Conservation (phyloP, 2,888 invertebrate species). For the Lithosia quadra region DNA sequence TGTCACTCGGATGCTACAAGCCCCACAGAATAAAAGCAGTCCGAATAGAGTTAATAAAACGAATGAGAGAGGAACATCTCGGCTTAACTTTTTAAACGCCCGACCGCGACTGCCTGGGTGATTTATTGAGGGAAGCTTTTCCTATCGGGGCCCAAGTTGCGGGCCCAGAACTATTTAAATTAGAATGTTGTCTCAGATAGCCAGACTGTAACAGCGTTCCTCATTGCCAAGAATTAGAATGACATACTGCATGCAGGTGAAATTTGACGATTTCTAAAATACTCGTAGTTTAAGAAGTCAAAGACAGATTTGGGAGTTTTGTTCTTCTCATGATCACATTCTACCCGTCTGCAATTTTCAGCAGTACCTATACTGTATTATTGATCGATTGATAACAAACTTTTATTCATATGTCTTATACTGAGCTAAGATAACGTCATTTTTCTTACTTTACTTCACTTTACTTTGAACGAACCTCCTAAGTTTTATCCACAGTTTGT, state of each 20-base stretch:
- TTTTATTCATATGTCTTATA: background rate
- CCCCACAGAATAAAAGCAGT: constrained; percentile 22
- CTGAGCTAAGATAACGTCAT: background rate
- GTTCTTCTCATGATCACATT: too few species aligned
- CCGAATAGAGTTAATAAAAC: constrained; percentile 55
- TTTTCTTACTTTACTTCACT: background rate
- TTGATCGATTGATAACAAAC: too few species aligned
- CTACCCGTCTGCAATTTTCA: too few species aligned
- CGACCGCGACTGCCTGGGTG: constrained; percentile 53
- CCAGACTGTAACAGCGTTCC: constrained; percentile 8
- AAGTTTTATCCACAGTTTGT: background rate
- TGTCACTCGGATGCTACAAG: constrained; percentile 16
- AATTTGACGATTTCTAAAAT: background rate
- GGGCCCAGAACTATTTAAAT: constrained; percentile 75
- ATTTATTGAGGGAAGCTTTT: constrained; percentile 57
- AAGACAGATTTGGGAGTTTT: too few species aligned
- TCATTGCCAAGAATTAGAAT: background rate
- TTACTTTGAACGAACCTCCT: background rate
- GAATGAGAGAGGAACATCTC: constrained; percentile 61
- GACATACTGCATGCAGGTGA: background rate
- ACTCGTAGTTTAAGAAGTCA: background rate
- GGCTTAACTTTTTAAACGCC: constrained; percentile 74
- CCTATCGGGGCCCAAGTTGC: constrained; percentile 55
- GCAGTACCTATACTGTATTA: too few species aligned
- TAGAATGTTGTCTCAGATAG: constrained; percentile 75